phyloP scores from a whole-genome alignment of 2,797 vertebrate genomes.

The Microchirus variegatus region DNA sequence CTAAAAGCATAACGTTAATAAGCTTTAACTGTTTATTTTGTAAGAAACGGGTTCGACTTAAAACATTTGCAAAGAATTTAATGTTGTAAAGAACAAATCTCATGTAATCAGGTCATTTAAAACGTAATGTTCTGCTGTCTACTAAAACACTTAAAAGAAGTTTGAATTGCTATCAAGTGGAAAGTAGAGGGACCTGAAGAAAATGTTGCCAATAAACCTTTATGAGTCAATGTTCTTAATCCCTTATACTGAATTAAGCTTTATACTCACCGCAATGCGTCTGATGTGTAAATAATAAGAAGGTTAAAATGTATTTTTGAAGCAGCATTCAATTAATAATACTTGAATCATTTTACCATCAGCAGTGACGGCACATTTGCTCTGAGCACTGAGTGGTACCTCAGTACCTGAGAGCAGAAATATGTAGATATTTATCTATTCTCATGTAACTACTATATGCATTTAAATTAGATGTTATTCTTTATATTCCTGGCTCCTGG shows the following conservation, averaged over 20 bases:
- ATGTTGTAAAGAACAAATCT: neutral
- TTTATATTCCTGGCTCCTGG: too few relatives aligned
- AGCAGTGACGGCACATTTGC: too few relatives aligned
- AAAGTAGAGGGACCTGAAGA: neutral
- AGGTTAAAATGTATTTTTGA: too few relatives aligned
- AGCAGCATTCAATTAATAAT: too few relatives aligned
- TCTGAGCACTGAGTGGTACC: too few relatives aligned
- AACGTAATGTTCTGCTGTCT: neutral
- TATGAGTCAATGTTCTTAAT: neutral
- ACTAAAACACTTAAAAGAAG: neutral
- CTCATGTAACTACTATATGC: too few relatives aligned
- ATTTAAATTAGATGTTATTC: too few relatives aligned
- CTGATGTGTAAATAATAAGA: too few relatives aligned
- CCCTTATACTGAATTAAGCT: neutral
- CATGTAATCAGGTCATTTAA: neutral
- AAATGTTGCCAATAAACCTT: neutral
- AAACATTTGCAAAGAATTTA: neutral
- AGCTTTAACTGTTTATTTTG: neutral
- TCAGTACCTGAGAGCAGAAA: too few relatives aligned
- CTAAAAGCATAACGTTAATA: slow-evolving; percentile 1
- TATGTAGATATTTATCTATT: too few relatives aligned
- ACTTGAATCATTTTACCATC: too few relatives aligned
- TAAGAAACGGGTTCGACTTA: neutral
- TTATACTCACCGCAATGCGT: too few relatives aligned
- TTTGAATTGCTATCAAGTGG: neutral